These are phyloP conservation scores for Pogonocherus hispidulus DNA, from an alignment of 2,888 invertebrate genomes.

Conservation along the genomic window DNA sequence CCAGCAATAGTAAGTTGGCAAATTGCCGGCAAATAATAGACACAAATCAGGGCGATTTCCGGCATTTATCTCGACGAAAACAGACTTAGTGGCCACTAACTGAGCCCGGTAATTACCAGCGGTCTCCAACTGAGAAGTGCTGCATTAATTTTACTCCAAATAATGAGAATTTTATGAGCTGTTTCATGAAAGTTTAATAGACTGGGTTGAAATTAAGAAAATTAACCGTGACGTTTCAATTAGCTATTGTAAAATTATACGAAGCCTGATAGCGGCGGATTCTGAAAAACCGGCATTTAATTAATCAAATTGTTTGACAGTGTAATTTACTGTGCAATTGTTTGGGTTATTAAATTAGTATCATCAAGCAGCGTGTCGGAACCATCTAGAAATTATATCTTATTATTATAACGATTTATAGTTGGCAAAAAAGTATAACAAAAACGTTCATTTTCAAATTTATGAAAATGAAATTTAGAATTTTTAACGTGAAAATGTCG, in stretches of 20 bases:
- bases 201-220: slow-evolving; percentile 8
- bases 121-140: slow-evolving; percentile 16
- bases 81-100: slow-evolving; percentile 7
- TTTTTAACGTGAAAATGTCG: too few species aligned
- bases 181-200: slow-evolving; percentile 16
- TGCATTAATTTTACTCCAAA: slow-evolving; percentile 16
- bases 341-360: slow-evolving; percentile 11
- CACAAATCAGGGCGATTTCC: slow-evolving; percentile 35
- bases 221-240: slow-evolving; percentile 28
- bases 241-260: slow-evolving; percentile 15
- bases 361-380: too few species aligned
- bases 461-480: too few species aligned
- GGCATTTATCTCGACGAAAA: slow-evolving; percentile 30
- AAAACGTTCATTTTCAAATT: too few species aligned
- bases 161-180: slow-evolving; percentile 16
- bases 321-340: slow-evolving; percentile 17
- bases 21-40: slow-evolving; percentile 38
- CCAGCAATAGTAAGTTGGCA: slow-evolving; percentile 36
- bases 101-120: slow-evolving; percentile 1
- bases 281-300: slow-evolving; percentile 13
- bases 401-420: too few species aligned
- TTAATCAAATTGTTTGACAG: slow-evolving; percentile 24
- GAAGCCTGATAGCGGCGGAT: neutral
- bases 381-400: too few species aligned
- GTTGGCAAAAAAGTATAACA: too few species aligned